Evolutionary conservation across 2,888 invertebrate species (phyloP).

Genomic region (Melanostoma mellinum): DNA sequence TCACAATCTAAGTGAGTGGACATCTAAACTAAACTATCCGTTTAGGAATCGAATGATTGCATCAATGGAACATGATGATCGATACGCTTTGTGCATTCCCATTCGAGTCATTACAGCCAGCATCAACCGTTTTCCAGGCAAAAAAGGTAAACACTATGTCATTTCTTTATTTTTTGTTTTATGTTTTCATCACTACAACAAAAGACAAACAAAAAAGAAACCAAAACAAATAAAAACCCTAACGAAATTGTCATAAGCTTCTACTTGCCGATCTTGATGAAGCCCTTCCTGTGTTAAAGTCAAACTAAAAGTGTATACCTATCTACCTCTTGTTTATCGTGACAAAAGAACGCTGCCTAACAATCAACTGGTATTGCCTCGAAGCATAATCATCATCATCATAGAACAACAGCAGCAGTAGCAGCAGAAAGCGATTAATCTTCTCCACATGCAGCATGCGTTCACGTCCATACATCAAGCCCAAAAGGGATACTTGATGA

Average conservation of each 20-base stretch:
- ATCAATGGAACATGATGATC: conserved; percentile 49
- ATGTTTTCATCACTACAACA: conserved; percentile 1
- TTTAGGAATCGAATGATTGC: conserved; percentile 28
- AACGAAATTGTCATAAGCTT: conserved; percentile 29
- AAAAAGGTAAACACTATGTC: conserved; percentile 8
- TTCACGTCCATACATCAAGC: conserved; percentile 69
- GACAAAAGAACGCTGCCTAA: conserved; percentile 34
- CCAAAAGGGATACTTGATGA: conserved; percentile 62
- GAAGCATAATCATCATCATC: conserved; percentile 27
- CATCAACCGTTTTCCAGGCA: neutral
- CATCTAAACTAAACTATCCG: neutral
- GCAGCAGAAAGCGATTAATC: conserved; percentile 65
- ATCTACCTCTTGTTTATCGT: conserved; percentile 12
- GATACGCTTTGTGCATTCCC: conserved; percentile 40
- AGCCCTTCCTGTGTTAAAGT: conserved; percentile 4
- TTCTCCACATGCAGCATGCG: conserved; percentile 70
- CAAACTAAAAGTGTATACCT: no score
- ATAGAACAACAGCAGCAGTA: conserved; percentile 6
- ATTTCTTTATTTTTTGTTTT: conserved; percentile 1
- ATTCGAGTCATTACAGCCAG: conserved; percentile 1
- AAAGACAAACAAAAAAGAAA: conserved; percentile 8
- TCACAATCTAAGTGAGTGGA: neutral
- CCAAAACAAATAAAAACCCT: conserved; percentile 6
- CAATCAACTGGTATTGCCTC: conserved; percentile 19
- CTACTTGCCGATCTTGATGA: conserved; percentile 16